Evolutionary conservation across 1,140 invertebrate genomes (phyloP).

Genomic region (Drosophila asahinai): DNA sequence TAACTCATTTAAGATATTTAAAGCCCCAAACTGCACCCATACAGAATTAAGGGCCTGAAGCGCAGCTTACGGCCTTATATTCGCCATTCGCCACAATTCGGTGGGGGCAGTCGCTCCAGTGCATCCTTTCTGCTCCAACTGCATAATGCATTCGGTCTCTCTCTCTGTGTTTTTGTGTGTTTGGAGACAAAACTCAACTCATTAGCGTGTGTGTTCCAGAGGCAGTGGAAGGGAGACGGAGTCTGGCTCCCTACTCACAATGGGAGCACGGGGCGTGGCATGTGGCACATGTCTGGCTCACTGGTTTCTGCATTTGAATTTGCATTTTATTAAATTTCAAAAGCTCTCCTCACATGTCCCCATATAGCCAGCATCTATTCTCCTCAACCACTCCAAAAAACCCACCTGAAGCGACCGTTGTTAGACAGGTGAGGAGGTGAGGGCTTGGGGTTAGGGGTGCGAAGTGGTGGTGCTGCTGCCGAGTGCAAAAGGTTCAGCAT

Average conservation of each 20-base stretch:
- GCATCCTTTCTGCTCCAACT: slow-evolving; percentile 58
- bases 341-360: slow-evolving; percentile 63
- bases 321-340: slow-evolving; percentile 84
- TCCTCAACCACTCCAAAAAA: slow-evolving; percentile 19
- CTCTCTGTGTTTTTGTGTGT: slow-evolving; percentile 47
- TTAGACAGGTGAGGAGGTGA: slow-evolving; percentile 37
- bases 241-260: slow-evolving; percentile 18
- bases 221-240: not conserved
- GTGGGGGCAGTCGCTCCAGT: slow-evolving; percentile 51
- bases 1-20: not conserved
- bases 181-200: slow-evolving; percentile 62
- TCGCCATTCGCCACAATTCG: slow-evolving; percentile 69
- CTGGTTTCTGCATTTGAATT: slow-evolving; percentile 69
- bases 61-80: slow-evolving; percentile 4
- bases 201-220: slow-evolving; percentile 68
- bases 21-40: not conserved
- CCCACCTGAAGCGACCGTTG: slow-evolving; percentile 65
- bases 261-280: slow-evolving; percentile 51
- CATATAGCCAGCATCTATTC: slow-evolving; percentile 10
- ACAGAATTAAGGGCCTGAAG: not conserved
- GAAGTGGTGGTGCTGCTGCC: slow-evolving; percentile 10
- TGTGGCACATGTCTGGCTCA: slow-evolving; percentile 73
- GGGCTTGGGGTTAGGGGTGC: not conserved
- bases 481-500: slow-evolving; percentile 55
- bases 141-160: slow-evolving; percentile 60